phyloP scores from a whole-genome alignment of 2,888 invertebrate species.

The Clepsis dumicolana region DNA sequence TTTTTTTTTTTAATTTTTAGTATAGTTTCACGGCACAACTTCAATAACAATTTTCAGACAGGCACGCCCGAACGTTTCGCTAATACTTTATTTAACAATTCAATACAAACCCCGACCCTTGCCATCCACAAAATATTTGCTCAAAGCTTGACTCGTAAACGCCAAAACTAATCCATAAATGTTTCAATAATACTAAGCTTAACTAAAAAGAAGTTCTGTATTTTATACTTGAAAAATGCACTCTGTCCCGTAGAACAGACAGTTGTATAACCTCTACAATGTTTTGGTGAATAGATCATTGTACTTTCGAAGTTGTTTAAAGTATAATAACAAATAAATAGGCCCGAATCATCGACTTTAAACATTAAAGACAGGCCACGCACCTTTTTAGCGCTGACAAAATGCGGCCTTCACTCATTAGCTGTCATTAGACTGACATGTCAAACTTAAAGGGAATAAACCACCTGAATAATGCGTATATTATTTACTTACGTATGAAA shows the following conservation, averaged over 20 bases:
- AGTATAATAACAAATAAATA: background rate
- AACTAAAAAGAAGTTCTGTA: background rate
- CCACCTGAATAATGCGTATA: too few relatives aligned
- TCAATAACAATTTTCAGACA: too few relatives aligned
- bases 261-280: background rate
- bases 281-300: background rate
- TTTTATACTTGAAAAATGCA: background rate
- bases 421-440: too few relatives aligned
- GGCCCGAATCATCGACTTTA: too few relatives aligned
- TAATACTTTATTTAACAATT: background rate
- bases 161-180: background rate
- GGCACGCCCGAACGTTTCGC: too few relatives aligned
- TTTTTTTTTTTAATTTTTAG: too few relatives aligned
- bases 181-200: background rate
- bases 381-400: too few relatives aligned
- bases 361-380: too few relatives aligned
- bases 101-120: background rate
- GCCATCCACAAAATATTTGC: slow-evolving; percentile 2
- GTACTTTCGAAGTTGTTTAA: background rate
- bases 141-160: background rate
- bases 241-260: background rate
- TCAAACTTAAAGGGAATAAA: too few relatives aligned
- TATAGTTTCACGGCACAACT: too few relatives aligned
- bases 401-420: too few relatives aligned
- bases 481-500: too few relatives aligned